A percentile compares a stretch with the other conserved stretches of the same genome.
These are phyloP conservation scores for Digitonthophagus gazella DNA, from an alignment of 2,888 invertebrate species.

Conservation along the genomic window DNA sequence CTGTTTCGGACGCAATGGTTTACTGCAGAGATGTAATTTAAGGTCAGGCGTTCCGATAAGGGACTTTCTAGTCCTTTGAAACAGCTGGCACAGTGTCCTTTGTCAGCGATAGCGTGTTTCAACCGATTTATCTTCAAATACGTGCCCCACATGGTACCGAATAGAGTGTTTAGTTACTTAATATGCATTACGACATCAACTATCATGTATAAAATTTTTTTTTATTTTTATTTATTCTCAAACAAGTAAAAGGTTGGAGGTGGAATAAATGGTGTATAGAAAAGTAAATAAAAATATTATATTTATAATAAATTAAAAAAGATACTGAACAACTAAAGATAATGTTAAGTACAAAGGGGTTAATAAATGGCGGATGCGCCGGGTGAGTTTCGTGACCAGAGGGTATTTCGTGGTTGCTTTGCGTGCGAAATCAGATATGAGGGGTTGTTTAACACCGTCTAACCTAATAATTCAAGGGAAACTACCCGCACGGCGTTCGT, in stretches of 20 bases:
- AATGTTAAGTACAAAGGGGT: too few relatives aligned
- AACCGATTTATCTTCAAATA: background rate
- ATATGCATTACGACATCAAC: too few relatives aligned
- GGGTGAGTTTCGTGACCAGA: constrained; percentile 9
- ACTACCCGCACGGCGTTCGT: background rate
- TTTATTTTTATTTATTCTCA: too few relatives aligned
- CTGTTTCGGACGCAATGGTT: too few relatives aligned
- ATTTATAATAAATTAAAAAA: constrained; percentile 3
- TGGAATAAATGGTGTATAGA: background rate
- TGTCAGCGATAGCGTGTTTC: background rate
- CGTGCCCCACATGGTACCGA: background rate
- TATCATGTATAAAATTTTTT: too few relatives aligned
- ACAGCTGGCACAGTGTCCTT: background rate
- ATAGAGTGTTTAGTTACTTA: background rate
- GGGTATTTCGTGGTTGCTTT: background rate
- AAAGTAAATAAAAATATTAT: background rate
- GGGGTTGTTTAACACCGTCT: constrained; percentile 3
- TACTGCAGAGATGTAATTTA: background rate
- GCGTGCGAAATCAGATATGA: constrained; percentile 13
- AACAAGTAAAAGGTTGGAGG: too few relatives aligned
- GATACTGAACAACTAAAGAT: too few relatives aligned
- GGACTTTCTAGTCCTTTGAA: background rate
- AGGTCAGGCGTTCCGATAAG: background rate
- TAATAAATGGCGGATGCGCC: constrained; percentile 1
- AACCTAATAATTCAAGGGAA: background rate